phyloP scores from a whole-genome alignment of 2,888 invertebrate species.

The Nycteola revayana region DNA sequence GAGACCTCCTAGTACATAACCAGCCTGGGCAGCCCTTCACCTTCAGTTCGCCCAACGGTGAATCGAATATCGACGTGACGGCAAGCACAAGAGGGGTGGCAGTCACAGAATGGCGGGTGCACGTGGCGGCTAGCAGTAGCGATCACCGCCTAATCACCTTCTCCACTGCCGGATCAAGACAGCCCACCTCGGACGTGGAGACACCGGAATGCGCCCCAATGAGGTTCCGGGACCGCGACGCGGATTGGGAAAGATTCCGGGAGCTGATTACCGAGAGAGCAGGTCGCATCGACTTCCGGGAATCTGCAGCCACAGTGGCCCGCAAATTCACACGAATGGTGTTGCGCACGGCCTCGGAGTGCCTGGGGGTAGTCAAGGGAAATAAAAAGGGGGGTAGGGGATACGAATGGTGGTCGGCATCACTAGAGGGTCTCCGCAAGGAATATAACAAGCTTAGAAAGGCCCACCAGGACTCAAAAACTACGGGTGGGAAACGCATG shows the following conservation, averaged over 20 bases:
- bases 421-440: too few species aligned
- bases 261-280: neutral
- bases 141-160: conserved; percentile 23
- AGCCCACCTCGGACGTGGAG: neutral
- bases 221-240: neutral
- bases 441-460: too few species aligned
- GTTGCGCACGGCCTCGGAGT: too few species aligned
- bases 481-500: too few species aligned
- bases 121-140: conserved; percentile 12
- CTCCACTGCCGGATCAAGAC: neutral
- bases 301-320: neutral
- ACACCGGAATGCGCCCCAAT: neutral
- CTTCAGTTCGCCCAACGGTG: too few species aligned
- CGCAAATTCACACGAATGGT: conserved; percentile 7
- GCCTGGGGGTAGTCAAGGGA: too few species aligned
- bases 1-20: too few species aligned
- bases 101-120: conserved; percentile 18
- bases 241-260: neutral
- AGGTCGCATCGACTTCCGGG: too few species aligned
- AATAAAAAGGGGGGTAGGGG: too few species aligned
- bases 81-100: conserved; percentile 5
- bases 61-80: conserved; percentile 32
- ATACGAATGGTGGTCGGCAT: too few species aligned
- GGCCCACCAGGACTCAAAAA: too few species aligned
- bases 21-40: too few species aligned